These are phyloP conservation scores for Chlorops oryzae DNA, from an alignment of 1,140 invertebrate genomes.

Conservation along the genomic window DNA sequence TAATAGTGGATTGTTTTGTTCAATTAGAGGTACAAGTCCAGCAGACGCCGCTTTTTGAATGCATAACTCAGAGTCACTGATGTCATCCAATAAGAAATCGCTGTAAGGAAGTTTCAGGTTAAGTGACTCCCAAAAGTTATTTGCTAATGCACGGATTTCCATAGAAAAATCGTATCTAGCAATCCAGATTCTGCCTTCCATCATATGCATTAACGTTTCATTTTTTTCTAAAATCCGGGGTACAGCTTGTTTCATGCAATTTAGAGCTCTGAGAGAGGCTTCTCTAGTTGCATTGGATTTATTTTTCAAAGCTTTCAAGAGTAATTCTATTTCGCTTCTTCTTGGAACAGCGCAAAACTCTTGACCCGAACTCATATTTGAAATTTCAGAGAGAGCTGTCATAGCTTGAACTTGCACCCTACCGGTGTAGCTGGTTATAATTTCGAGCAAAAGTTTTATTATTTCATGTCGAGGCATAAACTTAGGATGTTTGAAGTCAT, in stretches of 20 bases:
- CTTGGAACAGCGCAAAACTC: constrained; percentile 57
- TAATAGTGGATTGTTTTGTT: constrained; percentile 52
- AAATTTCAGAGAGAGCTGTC: constrained; percentile 70
- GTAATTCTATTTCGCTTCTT: constrained; percentile 65
- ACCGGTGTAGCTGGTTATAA: constrained; percentile 65
- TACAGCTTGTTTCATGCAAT: constrained; percentile 59
- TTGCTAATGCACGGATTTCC: constrained; percentile 63
- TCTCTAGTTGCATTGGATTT: constrained; percentile 64
- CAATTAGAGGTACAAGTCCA: constrained; percentile 66
- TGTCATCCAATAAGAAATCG: constrained; percentile 67
- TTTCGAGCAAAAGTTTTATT: constrained; percentile 70
- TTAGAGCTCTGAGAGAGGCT: constrained; percentile 67
- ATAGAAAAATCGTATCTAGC: constrained; percentile 66
- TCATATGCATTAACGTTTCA: constrained; percentile 50
- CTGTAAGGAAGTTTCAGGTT: constrained; percentile 54
- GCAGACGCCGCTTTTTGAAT: constrained; percentile 72
- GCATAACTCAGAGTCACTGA: constrained; percentile 69
- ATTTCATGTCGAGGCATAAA: constrained; percentile 75
- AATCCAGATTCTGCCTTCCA: constrained; percentile 71
- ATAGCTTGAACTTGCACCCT: constrained; percentile 70
- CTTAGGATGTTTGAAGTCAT: constrained; percentile 61
- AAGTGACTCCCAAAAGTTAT: constrained; percentile 61
- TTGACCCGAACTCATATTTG: constrained; percentile 61
- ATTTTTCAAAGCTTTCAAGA: constrained; percentile 72
- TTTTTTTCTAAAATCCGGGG: constrained; percentile 59